Conservation (phyloP, 2,888 invertebrate species). For the Cistogaster globosa region DNA sequence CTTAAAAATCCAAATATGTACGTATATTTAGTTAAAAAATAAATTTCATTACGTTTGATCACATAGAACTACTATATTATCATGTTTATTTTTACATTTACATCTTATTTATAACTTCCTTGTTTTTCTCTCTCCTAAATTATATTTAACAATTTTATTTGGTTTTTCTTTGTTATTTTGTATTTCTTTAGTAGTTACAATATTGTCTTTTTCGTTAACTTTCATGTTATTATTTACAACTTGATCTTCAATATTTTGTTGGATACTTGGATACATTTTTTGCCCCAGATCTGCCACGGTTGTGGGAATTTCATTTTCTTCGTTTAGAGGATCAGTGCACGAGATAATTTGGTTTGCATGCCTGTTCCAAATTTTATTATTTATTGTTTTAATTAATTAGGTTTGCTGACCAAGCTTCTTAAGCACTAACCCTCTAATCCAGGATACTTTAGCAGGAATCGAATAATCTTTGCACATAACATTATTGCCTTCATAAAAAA, state of each 20-base stretch:
- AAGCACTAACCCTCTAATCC: slow-evolving; percentile 25
- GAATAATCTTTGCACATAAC: slow-evolving; percentile 27
- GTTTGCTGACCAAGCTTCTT: slow-evolving; percentile 15
- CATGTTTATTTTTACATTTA: too few species aligned
- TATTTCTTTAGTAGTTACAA: too few species aligned
- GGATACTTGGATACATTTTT: neutral
- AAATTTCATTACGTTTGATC: too few species aligned
- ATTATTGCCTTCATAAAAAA: slow-evolving; percentile 41
- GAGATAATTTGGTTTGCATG: slow-evolving; percentile 35
- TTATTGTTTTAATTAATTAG: slow-evolving; percentile 16
- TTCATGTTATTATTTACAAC: too few species aligned
- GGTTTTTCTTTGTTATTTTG: too few species aligned
- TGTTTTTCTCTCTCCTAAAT: neutral
- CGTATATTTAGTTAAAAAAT: too few species aligned
- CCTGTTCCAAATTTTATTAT: slow-evolving; percentile 43
- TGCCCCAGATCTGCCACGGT: slow-evolving; percentile 11
- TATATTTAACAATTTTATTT: too few species aligned
- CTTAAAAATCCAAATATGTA: too few species aligned
- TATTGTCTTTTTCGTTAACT: too few species aligned
- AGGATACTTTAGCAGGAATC: slow-evolving; percentile 32
- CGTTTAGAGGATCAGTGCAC: slow-evolving; percentile 12
- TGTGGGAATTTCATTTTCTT: slow-evolving; percentile 9
- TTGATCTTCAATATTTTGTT: too few species aligned
- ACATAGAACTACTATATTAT: too few species aligned
- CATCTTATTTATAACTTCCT: neutral